These are phyloP conservation scores for Darevskia nairensis DNA, from an alignment of 2,797 vertebrate genomes.

Conservation along the genomic window DNA sequence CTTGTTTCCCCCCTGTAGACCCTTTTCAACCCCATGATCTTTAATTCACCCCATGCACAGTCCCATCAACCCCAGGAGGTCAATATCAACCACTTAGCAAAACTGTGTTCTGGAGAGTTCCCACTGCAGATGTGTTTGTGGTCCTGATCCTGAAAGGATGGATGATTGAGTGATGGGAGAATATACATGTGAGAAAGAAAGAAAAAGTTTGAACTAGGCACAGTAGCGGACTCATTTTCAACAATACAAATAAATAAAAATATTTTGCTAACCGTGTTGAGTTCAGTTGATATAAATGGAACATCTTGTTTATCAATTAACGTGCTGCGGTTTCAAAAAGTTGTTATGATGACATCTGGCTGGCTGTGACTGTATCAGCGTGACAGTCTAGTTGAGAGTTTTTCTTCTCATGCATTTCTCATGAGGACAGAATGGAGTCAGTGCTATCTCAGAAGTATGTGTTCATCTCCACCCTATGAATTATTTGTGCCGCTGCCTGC, in stretches of 20 bases:
- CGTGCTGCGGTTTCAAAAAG: slow-evolving; percentile 38
- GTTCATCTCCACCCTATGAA: slow-evolving; percentile 1
- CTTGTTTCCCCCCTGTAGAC: no score
- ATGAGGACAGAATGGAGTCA: slow-evolving; percentile 22
- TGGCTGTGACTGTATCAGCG: slow-evolving; percentile 20
- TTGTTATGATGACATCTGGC: slow-evolving; percentile 32
- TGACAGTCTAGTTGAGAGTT: slow-evolving; percentile 23
- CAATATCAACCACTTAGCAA: no score
- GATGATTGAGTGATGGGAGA: no score
- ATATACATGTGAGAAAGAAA: no score
- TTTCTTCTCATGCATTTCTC: slow-evolving; percentile 30
- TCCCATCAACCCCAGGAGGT: no score
- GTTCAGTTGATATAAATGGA: slow-evolving; percentile 19
- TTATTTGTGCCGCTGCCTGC: background rate
- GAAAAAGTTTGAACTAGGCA: background rate
- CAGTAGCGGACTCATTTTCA: slow-evolving; percentile 4
- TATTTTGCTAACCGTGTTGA: slow-evolving; percentile 6
- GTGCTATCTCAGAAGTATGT: background rate
- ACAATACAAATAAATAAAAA: no score
- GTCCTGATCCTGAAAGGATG: no score
- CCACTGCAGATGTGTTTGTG: no score
- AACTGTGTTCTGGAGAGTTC: no score
- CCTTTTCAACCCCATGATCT: no score
- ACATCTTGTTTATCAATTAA: slow-evolving; percentile 60
- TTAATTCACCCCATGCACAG: no score